A percentile compares a stretch with the other conserved stretches of the same genome.
Evolutionary conservation across 2,113 vertebrate species (phyloP).

Genomic region (Gymnorhina tibicen): DNA sequence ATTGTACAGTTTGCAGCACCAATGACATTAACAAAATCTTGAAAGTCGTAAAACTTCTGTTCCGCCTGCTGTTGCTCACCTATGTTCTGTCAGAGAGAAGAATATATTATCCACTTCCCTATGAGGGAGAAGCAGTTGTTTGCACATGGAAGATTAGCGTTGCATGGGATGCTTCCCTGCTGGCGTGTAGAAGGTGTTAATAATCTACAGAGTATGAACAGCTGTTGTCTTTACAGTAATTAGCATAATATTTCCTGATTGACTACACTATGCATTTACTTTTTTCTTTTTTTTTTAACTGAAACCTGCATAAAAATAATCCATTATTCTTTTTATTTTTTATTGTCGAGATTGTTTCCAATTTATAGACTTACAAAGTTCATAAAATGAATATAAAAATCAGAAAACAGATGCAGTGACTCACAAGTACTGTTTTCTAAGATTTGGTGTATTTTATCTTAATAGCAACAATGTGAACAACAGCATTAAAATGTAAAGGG

Average conservation of each 20-base stretch:
- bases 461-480: background rate
- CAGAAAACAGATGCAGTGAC: background rate
- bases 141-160: background rate
- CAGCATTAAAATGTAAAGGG: background rate
- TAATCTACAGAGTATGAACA: slow-evolving; percentile 21
- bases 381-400: background rate
- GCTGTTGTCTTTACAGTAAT: slow-evolving; percentile 43
- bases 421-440: background rate
- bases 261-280: background rate
- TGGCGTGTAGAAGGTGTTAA: slow-evolving; percentile 14
- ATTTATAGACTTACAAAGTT: background rate
- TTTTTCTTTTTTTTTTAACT: background rate
- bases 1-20: background rate
- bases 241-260: slow-evolving; percentile 44
- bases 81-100: slow-evolving; percentile 26
- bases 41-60: slow-evolving; percentile 54
- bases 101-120: slow-evolving; percentile 7
- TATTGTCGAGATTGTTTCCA: background rate
- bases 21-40: slow-evolving; percentile 31
- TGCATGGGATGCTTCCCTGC: background rate
- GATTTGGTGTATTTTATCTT: background rate
- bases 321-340: background rate
- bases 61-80: slow-evolving; percentile 48
- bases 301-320: background rate
- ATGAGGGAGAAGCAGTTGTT: slow-evolving; percentile 29